These are phyloP conservation scores for Acanthosepion esculentum DNA, from an alignment of 2,888 invertebrate genomes.

Conservation along the genomic window DNA sequence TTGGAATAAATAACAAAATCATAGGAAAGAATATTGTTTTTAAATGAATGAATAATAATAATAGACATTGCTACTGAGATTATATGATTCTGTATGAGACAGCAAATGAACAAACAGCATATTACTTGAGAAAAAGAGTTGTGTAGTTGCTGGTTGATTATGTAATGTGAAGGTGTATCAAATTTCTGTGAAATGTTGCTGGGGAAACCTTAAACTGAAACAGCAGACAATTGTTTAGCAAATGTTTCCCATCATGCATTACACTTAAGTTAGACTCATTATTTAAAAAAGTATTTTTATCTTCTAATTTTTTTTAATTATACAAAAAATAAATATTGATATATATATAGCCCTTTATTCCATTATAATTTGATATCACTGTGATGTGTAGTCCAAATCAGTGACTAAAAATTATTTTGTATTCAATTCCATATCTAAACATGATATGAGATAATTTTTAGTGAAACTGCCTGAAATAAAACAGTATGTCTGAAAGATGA, in stretches of 20 bases:
- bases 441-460: neutral
- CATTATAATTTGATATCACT: neutral
- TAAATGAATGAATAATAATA: conserved; percentile 11
- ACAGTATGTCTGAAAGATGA: neutral
- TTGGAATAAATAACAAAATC: neutral
- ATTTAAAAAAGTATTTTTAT: neutral
- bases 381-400: neutral
- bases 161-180: neutral
- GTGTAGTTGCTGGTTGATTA: conserved; percentile 15
- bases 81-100: neutral
- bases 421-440: neutral
- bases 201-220: conserved; percentile 33
- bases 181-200: neutral
- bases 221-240: neutral
- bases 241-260: neutral
- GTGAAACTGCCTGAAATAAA: neutral
- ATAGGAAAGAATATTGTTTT: neutral
- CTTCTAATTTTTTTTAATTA: neutral
- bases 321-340: neutral
- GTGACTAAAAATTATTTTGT: neutral
- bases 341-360: neutral
- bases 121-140: neutral
- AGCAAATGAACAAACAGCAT: neutral
- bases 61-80: neutral
- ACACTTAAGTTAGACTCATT: neutral